A percentile compares a stretch with the other conserved stretches of the same genome.
phyloP scores from a whole-genome alignment of 2,797 vertebrate species.

The Manis javanica region DNA sequence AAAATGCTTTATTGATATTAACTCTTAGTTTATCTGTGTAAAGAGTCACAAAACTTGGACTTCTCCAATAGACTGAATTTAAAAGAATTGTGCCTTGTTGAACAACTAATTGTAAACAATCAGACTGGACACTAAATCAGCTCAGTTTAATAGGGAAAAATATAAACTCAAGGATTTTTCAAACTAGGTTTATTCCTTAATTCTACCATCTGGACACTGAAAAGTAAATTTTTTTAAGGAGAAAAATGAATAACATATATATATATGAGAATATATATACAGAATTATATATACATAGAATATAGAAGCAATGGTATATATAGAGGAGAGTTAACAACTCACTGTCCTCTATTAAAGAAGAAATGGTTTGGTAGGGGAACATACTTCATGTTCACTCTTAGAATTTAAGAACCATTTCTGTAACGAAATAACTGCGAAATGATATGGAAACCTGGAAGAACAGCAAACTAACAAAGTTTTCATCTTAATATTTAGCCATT shows the following conservation, averaged over 20 bases:
- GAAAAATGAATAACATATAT: neutral
- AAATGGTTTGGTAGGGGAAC: neutral
- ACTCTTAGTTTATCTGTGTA: neutral
- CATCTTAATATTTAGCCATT: neutral
- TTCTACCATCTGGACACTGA: neutral
- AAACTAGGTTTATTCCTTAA: neutral
- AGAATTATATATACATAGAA: too few relatives aligned
- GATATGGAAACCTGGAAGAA: neutral
- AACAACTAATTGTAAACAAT: conserved; percentile 20
- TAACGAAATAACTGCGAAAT: neutral
- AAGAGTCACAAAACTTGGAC: neutral
- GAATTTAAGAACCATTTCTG: neutral
- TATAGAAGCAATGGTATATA: neutral
- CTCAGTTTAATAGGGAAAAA: neutral
- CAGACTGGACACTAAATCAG: neutral
- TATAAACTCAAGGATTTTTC: neutral
- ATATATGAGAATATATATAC: too few relatives aligned
- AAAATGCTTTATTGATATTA: neutral
- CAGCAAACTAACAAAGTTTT: neutral
- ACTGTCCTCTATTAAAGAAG: neutral
- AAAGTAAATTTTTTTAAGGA: neutral
- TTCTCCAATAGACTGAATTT: neutral
- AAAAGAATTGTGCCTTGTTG: neutral
- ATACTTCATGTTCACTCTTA: neutral
- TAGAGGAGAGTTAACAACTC: neutral